A percentile compares a stretch with the other conserved stretches of the same genome.
These are phyloP conservation scores for Unio pictorum DNA, from an alignment of 2,888 invertebrate genomes.

Conservation along the genomic window DNA sequence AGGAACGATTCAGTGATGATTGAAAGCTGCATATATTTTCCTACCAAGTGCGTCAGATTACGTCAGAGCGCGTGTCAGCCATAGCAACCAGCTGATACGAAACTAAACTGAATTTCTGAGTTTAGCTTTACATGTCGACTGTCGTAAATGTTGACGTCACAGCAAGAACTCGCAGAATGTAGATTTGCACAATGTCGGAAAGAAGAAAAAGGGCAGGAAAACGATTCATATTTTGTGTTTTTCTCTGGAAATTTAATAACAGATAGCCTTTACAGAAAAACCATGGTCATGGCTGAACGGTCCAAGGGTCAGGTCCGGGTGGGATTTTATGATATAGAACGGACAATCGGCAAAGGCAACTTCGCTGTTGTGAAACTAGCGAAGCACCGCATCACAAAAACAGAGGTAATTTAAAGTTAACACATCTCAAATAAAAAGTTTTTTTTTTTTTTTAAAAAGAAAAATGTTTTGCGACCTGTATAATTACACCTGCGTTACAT, in stretches of 20 bases:
- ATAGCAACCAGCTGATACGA: conserved; percentile 63
- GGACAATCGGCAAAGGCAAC: conserved; percentile 98
- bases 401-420: conserved; percentile 84
- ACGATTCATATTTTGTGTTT: conserved; percentile 29
- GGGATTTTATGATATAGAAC: conserved; percentile 97
- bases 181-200: conserved; percentile 29
- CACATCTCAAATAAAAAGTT: neutral
- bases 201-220: conserved; percentile 25
- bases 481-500: neutral
- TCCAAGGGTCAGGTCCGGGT: conserved; percentile 74
- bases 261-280: conserved; percentile 35
- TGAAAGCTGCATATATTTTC: neutral
- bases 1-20: neutral
- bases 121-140: conserved; percentile 33
- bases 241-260: conserved; percentile 32
- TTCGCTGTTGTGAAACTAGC: conserved; percentile 99
- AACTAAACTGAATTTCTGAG: conserved; percentile 31
- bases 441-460: neutral
- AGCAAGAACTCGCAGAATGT: conserved; percentile 22
- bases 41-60: conserved; percentile 35
- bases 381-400: conserved; percentile 97
- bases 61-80: conserved; percentile 40
- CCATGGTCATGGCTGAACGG: conserved; percentile 60
- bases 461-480: neutral
- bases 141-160: conserved; percentile 41